phyloP scores from a whole-genome alignment of 2,888 invertebrate species.

The Volucella inanis region DNA sequence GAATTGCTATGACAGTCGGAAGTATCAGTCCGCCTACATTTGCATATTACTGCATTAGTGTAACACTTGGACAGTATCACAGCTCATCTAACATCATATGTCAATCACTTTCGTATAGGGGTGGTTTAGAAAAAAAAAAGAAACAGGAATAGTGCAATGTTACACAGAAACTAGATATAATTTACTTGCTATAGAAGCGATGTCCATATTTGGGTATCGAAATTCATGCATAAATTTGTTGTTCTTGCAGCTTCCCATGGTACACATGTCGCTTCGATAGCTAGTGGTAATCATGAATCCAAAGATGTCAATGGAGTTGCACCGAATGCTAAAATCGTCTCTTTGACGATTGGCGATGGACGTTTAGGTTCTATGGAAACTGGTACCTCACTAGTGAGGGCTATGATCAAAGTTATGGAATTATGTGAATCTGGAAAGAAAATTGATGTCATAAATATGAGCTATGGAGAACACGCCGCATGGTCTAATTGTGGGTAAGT shows the following conservation, averaged over 20 bases:
- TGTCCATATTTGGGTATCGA: not conserved
- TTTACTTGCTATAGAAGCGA: not conserved
- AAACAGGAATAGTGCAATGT: not conserved
- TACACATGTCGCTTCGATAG: conserved; percentile 98
- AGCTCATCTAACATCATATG: not conserved
- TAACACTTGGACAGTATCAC: conserved; percentile 37
- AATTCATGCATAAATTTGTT: conserved; percentile 41
- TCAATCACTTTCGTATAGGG: conserved; percentile 9
- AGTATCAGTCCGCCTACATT: conserved; percentile 24
- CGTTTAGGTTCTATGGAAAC: conserved; percentile 98
- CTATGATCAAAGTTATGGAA: conserved; percentile 94
- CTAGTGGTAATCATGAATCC: conserved; percentile 92
- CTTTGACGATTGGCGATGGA: conserved; percentile 96
- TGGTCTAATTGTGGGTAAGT: conserved; percentile 94
- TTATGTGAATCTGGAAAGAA: conserved; percentile 85
- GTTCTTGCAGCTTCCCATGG: conserved; percentile 93
- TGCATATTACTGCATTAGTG: conserved; percentile 35
- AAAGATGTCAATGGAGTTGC: conserved; percentile 97
- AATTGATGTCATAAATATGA: conserved; percentile 98
- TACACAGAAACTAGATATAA: not conserved
- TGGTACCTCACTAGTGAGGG: conserved; percentile 94
- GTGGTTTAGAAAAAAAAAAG: not conserved
- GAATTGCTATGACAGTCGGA: conserved; percentile 32
- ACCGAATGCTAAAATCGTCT: conserved; percentile 97
- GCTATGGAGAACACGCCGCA: conserved; percentile 97